These are phyloP conservation scores for Bombus balteatus DNA, from an alignment of 1,140 invertebrate genomes.

Conservation along the genomic window DNA sequence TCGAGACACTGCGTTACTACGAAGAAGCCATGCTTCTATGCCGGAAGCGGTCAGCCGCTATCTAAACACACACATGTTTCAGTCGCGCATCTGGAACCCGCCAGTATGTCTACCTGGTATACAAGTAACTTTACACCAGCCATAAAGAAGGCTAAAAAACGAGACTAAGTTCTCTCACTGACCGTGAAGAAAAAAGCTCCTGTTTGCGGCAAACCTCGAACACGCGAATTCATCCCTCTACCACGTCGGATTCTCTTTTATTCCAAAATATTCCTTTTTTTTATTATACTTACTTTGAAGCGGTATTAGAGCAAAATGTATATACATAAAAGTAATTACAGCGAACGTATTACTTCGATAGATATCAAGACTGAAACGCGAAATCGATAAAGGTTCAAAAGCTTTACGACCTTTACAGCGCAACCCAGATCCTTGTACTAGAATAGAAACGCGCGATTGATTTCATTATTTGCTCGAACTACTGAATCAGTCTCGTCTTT, in stretches of 20 bases:
- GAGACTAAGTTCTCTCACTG: slow-evolving; percentile 30
- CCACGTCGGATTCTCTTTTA: too few species aligned
- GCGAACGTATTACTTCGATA: not conserved
- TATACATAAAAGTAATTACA: not conserved
- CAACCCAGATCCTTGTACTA: slow-evolving; percentile 1
- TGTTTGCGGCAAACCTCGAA: slow-evolving; percentile 19
- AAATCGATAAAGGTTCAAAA: slow-evolving; percentile 58
- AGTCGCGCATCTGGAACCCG: slow-evolving; percentile 25
- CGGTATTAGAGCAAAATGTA: not conserved
- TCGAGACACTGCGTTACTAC: not conserved
- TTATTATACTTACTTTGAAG: not conserved
- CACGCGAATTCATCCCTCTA: not conserved
- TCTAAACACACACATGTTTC: slow-evolving; percentile 18
- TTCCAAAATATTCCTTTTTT: too few species aligned
- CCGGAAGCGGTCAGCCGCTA: slow-evolving; percentile 64
- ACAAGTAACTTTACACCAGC: slow-evolving; percentile 50
- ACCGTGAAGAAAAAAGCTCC: slow-evolving; percentile 43
- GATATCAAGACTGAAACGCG: slow-evolving; percentile 30
- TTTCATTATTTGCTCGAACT: slow-evolving; percentile 62
- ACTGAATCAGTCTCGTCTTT: slow-evolving; percentile 8
- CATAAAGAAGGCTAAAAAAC: slow-evolving; percentile 39
- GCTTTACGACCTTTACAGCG: slow-evolving; percentile 28
- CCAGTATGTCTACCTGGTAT: slow-evolving; percentile 11
- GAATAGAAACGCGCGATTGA: slow-evolving; percentile 55
- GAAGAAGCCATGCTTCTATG: slow-evolving; percentile 54